These are phyloP conservation scores for Lipotes vexillifer DNA, from an alignment of 2,113 vertebrate species.

Conservation along the genomic window DNA sequence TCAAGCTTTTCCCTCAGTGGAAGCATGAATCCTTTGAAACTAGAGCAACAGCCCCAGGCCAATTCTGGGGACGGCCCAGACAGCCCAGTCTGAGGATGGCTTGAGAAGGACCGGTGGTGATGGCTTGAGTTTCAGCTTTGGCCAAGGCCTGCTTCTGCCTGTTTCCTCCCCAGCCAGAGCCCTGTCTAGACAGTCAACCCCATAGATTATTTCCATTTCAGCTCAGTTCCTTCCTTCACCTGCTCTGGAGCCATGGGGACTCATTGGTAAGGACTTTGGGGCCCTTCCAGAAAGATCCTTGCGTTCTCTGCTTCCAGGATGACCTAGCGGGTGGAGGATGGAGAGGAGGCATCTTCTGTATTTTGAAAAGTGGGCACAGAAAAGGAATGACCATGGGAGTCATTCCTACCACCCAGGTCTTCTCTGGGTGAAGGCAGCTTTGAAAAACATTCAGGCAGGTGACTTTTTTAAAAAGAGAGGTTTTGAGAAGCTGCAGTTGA, in stretches of 20 bases:
- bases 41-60: not conserved
- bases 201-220: not conserved
- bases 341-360: not conserved
- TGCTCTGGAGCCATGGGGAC: not conserved
- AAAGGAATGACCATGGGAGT: not conserved
- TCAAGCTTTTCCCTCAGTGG: not conserved
- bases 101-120: not conserved
- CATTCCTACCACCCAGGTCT: not conserved
- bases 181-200: slow-evolving; percentile 54
- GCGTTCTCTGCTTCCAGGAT: not conserved
- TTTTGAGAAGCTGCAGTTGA: not conserved
- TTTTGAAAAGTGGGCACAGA: not conserved
- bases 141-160: not conserved
- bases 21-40: not conserved
- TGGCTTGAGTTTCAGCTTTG: slow-evolving; percentile 48
- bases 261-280: not conserved
- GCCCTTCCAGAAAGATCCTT: not conserved
- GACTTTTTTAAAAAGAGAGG: not conserved
- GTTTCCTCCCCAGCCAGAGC: not conserved
- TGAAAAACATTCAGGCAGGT: not conserved
- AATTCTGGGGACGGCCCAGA: not conserved
- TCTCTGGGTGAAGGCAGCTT: not conserved
- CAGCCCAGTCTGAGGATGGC: not conserved
- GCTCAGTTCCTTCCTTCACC: not conserved
- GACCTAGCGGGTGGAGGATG: fast-evolving